Evolutionary conservation across 2,113 vertebrate genomes (phyloP), one percentile per base, ranked within the genome.

Genomic region (Tupaia chinensis): DNA sequence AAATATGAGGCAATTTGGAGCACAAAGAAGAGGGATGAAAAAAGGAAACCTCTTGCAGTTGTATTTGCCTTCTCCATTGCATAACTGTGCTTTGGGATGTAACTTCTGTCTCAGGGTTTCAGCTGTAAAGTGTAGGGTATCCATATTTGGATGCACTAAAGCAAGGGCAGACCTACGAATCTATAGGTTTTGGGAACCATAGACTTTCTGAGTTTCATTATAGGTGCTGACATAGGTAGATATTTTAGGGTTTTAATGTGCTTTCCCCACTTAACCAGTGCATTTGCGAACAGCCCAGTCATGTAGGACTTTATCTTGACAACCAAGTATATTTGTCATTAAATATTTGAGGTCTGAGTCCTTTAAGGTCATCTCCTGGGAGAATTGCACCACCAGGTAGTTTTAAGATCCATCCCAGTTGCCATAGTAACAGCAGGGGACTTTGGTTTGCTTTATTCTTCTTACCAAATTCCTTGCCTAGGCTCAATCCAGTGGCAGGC

Each of bases 261-360:
- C 56, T 81, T 63, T 73, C 29, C 27, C 74, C 34, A 60, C 8
- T 91, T 74, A n/a, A n/a, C 54, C 89, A 29, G 29, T 70, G 83
- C 23, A 1, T 79, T 70, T 89, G 65, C 79, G 44, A 93, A 69
- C 63, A 68, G 54, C 32, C 61, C 20, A 74, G 16, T 70, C 54
- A 94, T 19, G 1, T 1, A 76, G 32, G 77, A 79, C 80, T 94
- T 96, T 87, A 81, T 93, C 65, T 87, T 91, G 65, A 87, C 61
- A 89, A n/a, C 16, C 2, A 4, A 80, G 54, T 78, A 54, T 91
- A 69, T 96, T 92, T 93, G 56, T 63, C 70, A 84, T 91, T 87
- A 89, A 97, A 61, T 80, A 94, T 91, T 91, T 84, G 87, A 81
- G 2, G 29, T 66, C 76, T 72, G 61, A 80, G 58, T 94, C 70